Conservation (phyloP, 2,113 vertebrate genomes). For the Azemiops feae region DNA sequence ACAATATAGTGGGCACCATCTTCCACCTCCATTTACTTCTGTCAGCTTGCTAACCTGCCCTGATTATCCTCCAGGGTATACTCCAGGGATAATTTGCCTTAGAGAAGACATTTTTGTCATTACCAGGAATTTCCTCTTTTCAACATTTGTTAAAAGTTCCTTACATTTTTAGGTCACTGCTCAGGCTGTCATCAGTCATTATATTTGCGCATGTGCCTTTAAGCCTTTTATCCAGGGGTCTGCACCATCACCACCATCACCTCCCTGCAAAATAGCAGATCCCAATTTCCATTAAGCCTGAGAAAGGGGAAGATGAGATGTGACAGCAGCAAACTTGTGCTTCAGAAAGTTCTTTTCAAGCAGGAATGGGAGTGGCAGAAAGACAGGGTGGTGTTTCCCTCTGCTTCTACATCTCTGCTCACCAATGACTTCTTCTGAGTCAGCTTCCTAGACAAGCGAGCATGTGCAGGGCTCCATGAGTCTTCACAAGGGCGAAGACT, state of each 20-base stretch:
- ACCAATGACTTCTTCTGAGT: not conserved
- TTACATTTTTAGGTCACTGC: constrained; percentile 12
- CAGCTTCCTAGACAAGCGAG: too few species aligned
- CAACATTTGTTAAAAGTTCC: not conserved
- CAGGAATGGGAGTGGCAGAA: not conserved
- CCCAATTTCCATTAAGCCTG: not conserved
- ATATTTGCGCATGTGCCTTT: not conserved
- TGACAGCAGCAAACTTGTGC: not conserved
- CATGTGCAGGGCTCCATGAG: too few species aligned
- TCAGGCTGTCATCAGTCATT: not conserved
- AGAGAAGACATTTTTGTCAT: not conserved
- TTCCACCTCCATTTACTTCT: not conserved
- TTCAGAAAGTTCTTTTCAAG: not conserved
- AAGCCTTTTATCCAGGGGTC: not conserved
- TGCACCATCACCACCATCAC: not conserved
- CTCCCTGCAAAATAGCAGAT: not conserved
- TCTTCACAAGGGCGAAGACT: too few species aligned
- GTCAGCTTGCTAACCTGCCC: not conserved
- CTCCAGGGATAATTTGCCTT: not conserved
- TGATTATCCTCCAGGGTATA: not conserved
- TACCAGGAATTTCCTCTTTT: not conserved
- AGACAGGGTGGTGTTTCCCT: too few species aligned
- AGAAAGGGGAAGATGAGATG: not conserved
- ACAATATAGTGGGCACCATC: not conserved
- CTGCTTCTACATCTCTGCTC: not conserved